Conservation (phyloP, 2,113 vertebrate species). For the Hipposideros armiger region DNA sequence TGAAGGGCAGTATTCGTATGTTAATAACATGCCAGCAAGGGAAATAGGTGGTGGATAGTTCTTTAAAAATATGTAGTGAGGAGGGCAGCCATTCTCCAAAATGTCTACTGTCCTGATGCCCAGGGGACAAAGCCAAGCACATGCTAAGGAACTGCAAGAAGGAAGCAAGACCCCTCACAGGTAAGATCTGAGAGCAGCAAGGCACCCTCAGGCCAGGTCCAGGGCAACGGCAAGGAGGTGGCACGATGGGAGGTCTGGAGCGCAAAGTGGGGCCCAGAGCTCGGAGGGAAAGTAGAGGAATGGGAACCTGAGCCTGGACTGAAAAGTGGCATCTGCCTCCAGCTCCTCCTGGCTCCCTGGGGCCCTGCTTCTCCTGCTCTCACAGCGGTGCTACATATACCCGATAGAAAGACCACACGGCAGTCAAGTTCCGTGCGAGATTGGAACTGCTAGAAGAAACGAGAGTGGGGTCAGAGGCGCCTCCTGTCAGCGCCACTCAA, state of each 20-base stretch:
- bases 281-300: neutral
- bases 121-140: neutral
- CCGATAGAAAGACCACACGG: neutral
- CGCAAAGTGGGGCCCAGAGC: accelerated
- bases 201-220: neutral
- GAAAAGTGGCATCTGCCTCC: neutral
- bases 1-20: neutral
- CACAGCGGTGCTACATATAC: neutral
- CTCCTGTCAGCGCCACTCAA: neutral
- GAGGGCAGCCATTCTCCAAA: neutral
- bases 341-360: neutral
- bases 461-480: neutral
- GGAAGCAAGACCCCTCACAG: neutral
- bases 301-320: accelerated
- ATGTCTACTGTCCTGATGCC: neutral
- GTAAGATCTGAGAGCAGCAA: neutral
- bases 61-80: accelerated
- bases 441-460: neutral
- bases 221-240: neutral
- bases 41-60: neutral
- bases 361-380: neutral
- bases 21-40: neutral
- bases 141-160: neutral
- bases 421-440: neutral
- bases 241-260: neutral